Conservation (phyloP, 2,113 vertebrate species). For the Rhinopomastus cyanomelas region DNA sequence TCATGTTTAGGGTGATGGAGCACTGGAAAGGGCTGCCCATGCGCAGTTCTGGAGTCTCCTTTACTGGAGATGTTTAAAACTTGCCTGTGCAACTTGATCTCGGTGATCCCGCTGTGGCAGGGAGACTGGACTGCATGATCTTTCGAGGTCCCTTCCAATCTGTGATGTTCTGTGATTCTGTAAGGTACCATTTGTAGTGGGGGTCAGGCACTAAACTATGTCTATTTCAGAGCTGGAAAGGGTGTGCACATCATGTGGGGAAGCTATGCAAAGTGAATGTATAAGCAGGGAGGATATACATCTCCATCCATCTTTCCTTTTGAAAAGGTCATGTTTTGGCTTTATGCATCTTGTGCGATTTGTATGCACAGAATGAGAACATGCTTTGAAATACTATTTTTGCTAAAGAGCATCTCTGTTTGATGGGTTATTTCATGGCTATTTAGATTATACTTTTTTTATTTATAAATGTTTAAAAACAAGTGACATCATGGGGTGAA, state of each 20-base stretch:
- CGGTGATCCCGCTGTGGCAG: no score
- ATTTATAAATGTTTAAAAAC: neutral
- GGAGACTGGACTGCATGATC: no score
- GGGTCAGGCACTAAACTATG: neutral
- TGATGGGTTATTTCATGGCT: neutral
- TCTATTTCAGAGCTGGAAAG: neutral
- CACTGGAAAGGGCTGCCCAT: no score
- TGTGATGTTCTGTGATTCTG: no score
- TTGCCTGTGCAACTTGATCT: no score
- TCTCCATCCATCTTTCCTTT: neutral
- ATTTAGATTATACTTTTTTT: neutral
- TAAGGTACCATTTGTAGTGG: neutral
- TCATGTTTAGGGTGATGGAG: no score
- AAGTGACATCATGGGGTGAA: neutral
- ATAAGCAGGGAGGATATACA: neutral
- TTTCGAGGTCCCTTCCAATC: no score
- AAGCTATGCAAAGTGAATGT: neutral
- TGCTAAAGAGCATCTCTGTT: neutral
- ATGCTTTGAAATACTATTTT: neutral
- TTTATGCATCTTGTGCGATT: neutral
- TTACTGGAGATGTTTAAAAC: no score
- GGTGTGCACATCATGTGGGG: neutral
- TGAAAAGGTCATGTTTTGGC: conserved; percentile 8
- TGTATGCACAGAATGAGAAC: neutral
- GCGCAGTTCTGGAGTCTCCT: no score